Evolutionary conservation across 2,888 invertebrate genomes (phyloP).

Genomic region (Oligia fasciuncula): DNA sequence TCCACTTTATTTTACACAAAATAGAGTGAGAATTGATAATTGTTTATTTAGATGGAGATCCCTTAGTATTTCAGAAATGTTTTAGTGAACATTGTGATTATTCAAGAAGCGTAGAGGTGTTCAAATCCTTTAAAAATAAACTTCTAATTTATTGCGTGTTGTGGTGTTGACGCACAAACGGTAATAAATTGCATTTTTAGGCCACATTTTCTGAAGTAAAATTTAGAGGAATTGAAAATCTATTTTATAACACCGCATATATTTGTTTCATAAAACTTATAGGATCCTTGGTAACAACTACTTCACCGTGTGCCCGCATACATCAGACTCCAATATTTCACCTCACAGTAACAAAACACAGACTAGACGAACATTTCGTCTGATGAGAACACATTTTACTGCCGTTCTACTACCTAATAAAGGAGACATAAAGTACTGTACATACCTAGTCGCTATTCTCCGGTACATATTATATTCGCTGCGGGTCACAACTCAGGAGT

Average conservation of each 20-base stretch:
- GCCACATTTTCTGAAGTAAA: conserved; percentile 14
- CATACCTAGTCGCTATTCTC: conserved; percentile 58
- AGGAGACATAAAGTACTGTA: conserved; percentile 79
- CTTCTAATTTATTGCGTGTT: conserved; percentile 25
- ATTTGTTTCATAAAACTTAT: conserved; percentile 18
- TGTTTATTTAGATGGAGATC: conserved; percentile 22
- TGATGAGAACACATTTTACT: conserved; percentile 82
- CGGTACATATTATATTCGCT: conserved; percentile 40
- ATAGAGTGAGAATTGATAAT: conserved; percentile 32
- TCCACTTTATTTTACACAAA: conserved; percentile 68
- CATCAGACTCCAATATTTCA: conserved; percentile 46
- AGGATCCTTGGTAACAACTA: conserved; percentile 2
- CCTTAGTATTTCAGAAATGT: conserved; percentile 14
- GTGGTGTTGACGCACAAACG: conserved; percentile 37
- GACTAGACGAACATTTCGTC: conserved; percentile 69
- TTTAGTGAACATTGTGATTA: conserved; percentile 15
- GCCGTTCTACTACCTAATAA: conserved; percentile 80
- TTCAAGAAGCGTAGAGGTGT: conserved; percentile 8
- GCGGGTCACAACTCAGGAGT: conserved; percentile 65
- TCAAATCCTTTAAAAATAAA: conserved; percentile 29
- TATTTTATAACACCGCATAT: conserved; percentile 10
- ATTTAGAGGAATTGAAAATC: conserved; percentile 19
- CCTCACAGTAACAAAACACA: conserved; percentile 54
- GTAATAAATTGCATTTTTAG: conserved; percentile 24
- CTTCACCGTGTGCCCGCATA: conserved; percentile 24